phyloP scores from a whole-genome alignment of 2,797 vertebrate genomes.

The Cercopithecus diana region DNA sequence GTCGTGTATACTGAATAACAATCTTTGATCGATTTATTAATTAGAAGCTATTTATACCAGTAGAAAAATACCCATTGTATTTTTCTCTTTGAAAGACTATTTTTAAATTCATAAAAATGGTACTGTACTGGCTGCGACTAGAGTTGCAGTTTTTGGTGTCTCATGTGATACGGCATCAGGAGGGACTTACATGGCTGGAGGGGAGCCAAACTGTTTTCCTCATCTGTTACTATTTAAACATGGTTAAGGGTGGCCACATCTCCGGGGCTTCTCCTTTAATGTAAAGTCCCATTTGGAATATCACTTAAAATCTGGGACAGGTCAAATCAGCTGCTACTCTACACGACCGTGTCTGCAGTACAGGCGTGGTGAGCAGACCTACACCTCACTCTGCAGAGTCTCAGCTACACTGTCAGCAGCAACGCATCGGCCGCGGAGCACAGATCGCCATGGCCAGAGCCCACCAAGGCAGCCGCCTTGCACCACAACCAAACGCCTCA shows the following conservation, averaged over 20 bases:
- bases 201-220: slow-evolving; percentile 55
- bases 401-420: not conserved
- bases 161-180: slow-evolving; percentile 60
- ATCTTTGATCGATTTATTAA: slow-evolving; percentile 30
- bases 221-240: slow-evolving; percentile 76
- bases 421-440: not conserved
- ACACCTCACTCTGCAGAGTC: not conserved
- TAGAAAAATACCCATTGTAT: slow-evolving; percentile 52
- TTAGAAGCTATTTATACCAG: slow-evolving; percentile 67
- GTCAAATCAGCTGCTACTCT: slow-evolving; percentile 59
- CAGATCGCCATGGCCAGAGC: not conserved
- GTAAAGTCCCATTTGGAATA: slow-evolving; percentile 82
- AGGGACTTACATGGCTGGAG: slow-evolving; percentile 37
- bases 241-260: slow-evolving; percentile 78
- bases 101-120: slow-evolving; percentile 66
- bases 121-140: not conserved
- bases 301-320: slow-evolving; percentile 69
- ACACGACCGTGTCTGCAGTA: not conserved
- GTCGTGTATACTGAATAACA: slow-evolving; percentile 38
- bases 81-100: not conserved
- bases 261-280: slow-evolving; percentile 75
- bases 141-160: slow-evolving; percentile 69
- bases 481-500: slow-evolving; percentile 72
- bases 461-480: not conserved
- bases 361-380: not conserved